Evolutionary conservation across 2,113 vertebrate genomes (phyloP).

Genomic region (Osmerus eperlanus): DNA sequence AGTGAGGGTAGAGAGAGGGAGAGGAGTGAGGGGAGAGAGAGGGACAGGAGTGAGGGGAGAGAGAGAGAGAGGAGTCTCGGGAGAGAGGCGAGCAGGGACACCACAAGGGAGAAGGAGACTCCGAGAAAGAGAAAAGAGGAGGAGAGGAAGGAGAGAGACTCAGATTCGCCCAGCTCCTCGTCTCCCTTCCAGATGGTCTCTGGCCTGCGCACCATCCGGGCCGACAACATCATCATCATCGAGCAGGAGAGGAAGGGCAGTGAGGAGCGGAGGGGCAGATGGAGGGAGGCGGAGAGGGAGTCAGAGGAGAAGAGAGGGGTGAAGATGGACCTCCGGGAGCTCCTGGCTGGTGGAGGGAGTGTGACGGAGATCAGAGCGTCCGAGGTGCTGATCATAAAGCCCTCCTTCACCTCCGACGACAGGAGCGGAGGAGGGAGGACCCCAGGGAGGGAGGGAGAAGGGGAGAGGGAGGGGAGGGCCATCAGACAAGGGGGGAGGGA

Average conservation of each 20-base stretch:
- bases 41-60: slow-evolving; percentile 16
- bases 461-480: slow-evolving; percentile 35
- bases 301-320: slow-evolving; percentile 55
- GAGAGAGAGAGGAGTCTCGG: slow-evolving; percentile 23
- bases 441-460: slow-evolving; percentile 8
- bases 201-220: slow-evolving; percentile 69
- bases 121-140: slow-evolving; percentile 40
- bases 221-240: slow-evolving; percentile 76
- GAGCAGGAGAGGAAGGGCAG: slow-evolving; percentile 61
- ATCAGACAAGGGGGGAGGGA: slow-evolving; percentile 36
- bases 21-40: too few relatives aligned
- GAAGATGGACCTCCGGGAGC: slow-evolving; percentile 69
- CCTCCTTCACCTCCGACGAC: slow-evolving; percentile 40
- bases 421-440: neutral
- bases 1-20: slow-evolving; percentile 42
- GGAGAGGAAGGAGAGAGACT: slow-evolving; percentile 38
- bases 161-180: slow-evolving; percentile 7
- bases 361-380: slow-evolving; percentile 73
- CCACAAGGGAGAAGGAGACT: slow-evolving; percentile 29
- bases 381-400: slow-evolving; percentile 72
- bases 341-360: slow-evolving; percentile 65
- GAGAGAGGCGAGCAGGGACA: slow-evolving; percentile 48
- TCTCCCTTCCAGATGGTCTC: slow-evolving; percentile 30
- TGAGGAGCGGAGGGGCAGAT: slow-evolving; percentile 35
- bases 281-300: slow-evolving; percentile 54